Base-by-base conservation (phyloP, 2,888 invertebrate species). In the Zaprionus obscuricornis region DNA sequence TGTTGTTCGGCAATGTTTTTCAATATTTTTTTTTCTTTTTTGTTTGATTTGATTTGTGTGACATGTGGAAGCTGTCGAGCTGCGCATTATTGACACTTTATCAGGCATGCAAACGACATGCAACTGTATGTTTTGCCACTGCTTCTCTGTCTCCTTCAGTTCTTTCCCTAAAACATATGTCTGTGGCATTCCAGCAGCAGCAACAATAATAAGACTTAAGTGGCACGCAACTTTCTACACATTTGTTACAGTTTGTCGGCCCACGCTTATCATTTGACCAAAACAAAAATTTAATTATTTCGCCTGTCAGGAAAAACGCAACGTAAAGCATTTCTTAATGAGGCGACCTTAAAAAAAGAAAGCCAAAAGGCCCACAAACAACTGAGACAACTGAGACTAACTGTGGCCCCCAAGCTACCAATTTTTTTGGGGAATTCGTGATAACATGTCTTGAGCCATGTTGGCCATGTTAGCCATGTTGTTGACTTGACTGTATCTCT, bases 51-150 rank as follows among this genome's bases (percentile, higher is more conserved):
- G 75, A 68, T 67, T 73, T 75, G 81, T 74, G 81, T 76, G 78
- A 78, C 85, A 81, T 81, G 78, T 86, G 75, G 76, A 72, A 76
- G 85, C 85, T 84, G 87, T 83, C 72, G 62, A 55, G 22, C 60
- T 64, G 50, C 75, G 58, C 70, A 78, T 68, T 83, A 83, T 81
- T 86, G 86, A 86, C 86, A 86, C 81, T 75, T 68, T 81, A 75
- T 79, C 82, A 63, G 67, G 47, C 52, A 16, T 49, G 52, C 56
- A 65, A n/a, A n/a, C n/a, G 51, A 46, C 45, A 52, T 11, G 37
- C 29, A 14, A 13, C 2, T 1, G 1, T 10, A 18, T 11, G 4
- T 26, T 16, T 11, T 16, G 1, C 14, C 1, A 1, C 20, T 3
- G 2, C 55, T 54, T 43, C 22, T 5, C 29, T 47, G 47, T 58